Evolutionary conservation across 1,140 invertebrate genomes (phyloP).

Genomic region (Drosophila sp.): DNA sequence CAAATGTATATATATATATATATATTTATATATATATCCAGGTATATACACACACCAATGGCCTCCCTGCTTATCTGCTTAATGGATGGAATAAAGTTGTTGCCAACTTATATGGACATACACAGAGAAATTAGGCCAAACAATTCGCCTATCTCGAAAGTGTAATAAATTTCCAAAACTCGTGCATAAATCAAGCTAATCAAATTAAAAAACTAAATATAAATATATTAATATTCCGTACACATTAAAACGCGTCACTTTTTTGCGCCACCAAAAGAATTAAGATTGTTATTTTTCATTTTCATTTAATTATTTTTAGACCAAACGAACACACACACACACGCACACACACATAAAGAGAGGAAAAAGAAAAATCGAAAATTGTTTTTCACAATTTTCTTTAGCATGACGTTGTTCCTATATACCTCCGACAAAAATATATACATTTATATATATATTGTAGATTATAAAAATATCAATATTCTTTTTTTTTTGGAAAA

Average conservation of each 20-base stretch:
- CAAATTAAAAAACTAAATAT: conserved; percentile 39
- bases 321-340: background rate
- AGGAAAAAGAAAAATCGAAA: conserved; percentile 1
- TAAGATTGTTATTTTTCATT: conserved; percentile 12
- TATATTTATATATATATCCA: conserved; percentile 18
- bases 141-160: conserved; percentile 19
- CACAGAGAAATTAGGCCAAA: conserved; percentile 32
- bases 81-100: conserved; percentile 45
- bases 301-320: conserved; percentile 15
- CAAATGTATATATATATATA: conserved; percentile 8
- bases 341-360: background rate
- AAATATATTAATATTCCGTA: conserved; percentile 42
- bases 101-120: conserved; percentile 28
- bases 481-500: conserved; percentile 38
- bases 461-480: conserved; percentile 38
- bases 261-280: conserved; percentile 28
- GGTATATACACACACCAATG: background rate
- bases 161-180: conserved; percentile 41
- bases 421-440: background rate
- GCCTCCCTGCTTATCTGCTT: conserved; percentile 28
- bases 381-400: conserved; percentile 14
- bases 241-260: conserved; percentile 75
- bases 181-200: conserved; percentile 19
- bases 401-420: conserved; percentile 4
- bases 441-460: conserved; percentile 16